These are phyloP conservation scores for Bombus pyrosoma DNA, from an alignment of 1,140 invertebrate genomes.

Conservation along the genomic window DNA sequence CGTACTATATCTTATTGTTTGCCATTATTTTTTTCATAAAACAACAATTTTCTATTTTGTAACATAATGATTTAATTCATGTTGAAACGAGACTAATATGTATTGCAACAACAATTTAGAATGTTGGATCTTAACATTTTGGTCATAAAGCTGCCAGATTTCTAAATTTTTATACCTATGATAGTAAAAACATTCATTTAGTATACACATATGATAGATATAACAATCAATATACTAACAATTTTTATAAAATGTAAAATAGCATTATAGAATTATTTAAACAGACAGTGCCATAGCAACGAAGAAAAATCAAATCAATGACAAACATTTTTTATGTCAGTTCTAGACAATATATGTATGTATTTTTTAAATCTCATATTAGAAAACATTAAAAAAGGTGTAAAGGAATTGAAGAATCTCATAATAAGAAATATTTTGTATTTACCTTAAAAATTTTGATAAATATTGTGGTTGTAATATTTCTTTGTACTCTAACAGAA, in stretches of 20 bases:
- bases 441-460: slow-evolving; percentile 45
- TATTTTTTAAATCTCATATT: slow-evolving; percentile 55
- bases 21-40: slow-evolving; percentile 29
- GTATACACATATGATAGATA: slow-evolving; percentile 47
- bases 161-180: slow-evolving; percentile 61
- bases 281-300: slow-evolving; percentile 72
- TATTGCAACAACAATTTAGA: slow-evolving; percentile 35
- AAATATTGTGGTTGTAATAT: slow-evolving; percentile 41
- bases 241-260: slow-evolving; percentile 59
- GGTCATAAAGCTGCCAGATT: slow-evolving; percentile 60
- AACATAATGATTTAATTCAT: slow-evolving; percentile 32
- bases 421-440: slow-evolving; percentile 49
- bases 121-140: slow-evolving; percentile 38
- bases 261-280: slow-evolving; percentile 61
- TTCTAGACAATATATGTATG: slow-evolving; percentile 66
- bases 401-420: slow-evolving; percentile 51
- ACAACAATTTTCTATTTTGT: slow-evolving; percentile 27
- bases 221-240: slow-evolving; percentile 53
- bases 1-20: slow-evolving; percentile 30
- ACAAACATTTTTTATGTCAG: slow-evolving; percentile 58
- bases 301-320: slow-evolving; percentile 65
- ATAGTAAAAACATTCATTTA: slow-evolving; percentile 62
- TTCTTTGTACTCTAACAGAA: slow-evolving; percentile 47
- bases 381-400: slow-evolving; percentile 35
- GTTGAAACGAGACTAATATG: slow-evolving; percentile 27